Conservation (phyloP, 2,113 vertebrate species). For the Camelus dromedarius region DNA sequence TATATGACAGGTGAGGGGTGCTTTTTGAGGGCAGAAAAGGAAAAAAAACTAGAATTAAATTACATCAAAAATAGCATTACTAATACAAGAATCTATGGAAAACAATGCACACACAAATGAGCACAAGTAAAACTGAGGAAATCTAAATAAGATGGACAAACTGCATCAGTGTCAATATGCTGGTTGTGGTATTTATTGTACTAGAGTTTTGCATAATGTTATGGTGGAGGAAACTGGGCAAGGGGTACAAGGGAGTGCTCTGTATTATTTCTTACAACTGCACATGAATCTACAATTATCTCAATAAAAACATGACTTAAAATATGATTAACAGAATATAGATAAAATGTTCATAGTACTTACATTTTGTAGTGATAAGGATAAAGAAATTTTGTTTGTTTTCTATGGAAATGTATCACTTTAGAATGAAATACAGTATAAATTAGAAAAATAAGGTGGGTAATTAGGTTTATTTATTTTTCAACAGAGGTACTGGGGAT, state of each 20-base stretch:
- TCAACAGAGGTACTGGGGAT: too few relatives aligned
- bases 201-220: background rate
- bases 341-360: background rate
- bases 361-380: background rate
- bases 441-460: background rate
- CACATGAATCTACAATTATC: background rate
- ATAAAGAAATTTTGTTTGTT: background rate
- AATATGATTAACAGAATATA: background rate
- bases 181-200: background rate
- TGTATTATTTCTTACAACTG: background rate
- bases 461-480: too few relatives aligned
- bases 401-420: background rate
- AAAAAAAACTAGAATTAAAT: background rate
- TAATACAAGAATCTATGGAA: background rate
- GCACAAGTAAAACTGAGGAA: background rate
- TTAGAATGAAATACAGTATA: background rate
- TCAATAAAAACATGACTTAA: conserved; percentile 4
- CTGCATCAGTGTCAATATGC: background rate
- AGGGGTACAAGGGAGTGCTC: background rate
- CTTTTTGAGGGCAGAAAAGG: background rate
- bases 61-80: conserved; percentile 8
- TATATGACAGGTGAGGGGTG: background rate
- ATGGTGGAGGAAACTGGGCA: background rate
- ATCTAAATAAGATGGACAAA: background rate
- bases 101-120: background rate